phyloP scores from a whole-genome alignment of 2,888 invertebrate species.

The Trissoscelio sp. region DNA sequence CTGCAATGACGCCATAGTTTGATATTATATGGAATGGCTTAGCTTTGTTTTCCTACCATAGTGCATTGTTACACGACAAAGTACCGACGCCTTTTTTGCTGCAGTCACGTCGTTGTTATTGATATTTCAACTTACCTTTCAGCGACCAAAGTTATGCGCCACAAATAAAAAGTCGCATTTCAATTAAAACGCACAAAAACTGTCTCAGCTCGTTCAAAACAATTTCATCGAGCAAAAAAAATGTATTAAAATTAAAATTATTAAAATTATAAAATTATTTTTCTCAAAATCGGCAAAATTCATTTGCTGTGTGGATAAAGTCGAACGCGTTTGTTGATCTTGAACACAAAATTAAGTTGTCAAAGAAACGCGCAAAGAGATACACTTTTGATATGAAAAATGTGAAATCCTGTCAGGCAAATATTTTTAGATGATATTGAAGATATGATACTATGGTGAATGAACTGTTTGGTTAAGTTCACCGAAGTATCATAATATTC shows the following conservation, averaged over 20 bases:
- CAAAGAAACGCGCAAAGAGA: background rate
- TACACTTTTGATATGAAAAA: too few species aligned
- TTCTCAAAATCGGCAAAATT: conserved; percentile 1
- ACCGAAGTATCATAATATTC: too few species aligned
- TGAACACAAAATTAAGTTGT: background rate
- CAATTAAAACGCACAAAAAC: conserved; percentile 25
- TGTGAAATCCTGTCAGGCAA: too few species aligned
- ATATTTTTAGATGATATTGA: too few species aligned
- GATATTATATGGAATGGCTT: conserved; percentile 62
- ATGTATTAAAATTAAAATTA: too few species aligned
- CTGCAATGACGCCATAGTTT: conserved; percentile 60
- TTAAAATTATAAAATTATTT: background rate
- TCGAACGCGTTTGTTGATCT: background rate
- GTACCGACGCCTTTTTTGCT: conserved; percentile 42
- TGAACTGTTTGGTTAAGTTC: too few species aligned
- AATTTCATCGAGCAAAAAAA: background rate
- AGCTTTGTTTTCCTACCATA: conserved; percentile 60
- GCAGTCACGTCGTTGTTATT: conserved; percentile 36
- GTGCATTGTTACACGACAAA: conserved; percentile 55
- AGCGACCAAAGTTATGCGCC: conserved; percentile 1
- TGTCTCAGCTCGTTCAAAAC: background rate
- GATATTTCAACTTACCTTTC: conserved; percentile 41
- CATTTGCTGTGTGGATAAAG: background rate
- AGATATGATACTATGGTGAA: too few species aligned
- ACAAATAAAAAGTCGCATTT: conserved; percentile 8